Conservation (phyloP, 1,140 invertebrate species). For the Choristoneura fumiferana region DNA sequence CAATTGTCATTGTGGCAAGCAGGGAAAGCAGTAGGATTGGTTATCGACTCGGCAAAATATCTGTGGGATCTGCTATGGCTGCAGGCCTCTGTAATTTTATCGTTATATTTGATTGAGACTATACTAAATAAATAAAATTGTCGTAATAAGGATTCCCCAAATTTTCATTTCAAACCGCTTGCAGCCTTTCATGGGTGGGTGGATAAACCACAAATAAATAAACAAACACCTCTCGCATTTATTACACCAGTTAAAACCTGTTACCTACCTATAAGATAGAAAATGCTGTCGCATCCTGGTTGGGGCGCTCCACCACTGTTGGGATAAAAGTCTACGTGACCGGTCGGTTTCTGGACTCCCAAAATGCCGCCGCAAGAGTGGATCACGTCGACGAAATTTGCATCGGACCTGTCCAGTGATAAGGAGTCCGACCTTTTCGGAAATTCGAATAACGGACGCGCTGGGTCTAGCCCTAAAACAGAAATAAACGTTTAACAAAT, state of each 20-base stretch:
- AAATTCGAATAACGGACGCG: conserved; percentile 74
- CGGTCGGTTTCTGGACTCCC: conserved; percentile 61
- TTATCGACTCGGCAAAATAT: conserved; percentile 83
- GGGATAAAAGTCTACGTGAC: conserved; percentile 78
- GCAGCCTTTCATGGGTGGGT: too few species aligned
- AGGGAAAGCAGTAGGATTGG: conserved; percentile 76
- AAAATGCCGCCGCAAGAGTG: conserved; percentile 75
- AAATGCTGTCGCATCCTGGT: conserved; percentile 71
- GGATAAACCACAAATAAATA: too few species aligned
- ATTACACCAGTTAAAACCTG: too few species aligned
- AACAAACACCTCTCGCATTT: too few species aligned
- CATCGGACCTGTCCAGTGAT: conserved; percentile 76
- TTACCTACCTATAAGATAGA: conserved; percentile 76
- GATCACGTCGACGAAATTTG: conserved; percentile 78
- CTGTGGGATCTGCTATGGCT: conserved; percentile 83
- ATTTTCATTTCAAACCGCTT: too few species aligned
- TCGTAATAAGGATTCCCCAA: too few species aligned
- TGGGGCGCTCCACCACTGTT: conserved; percentile 65
- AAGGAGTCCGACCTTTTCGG: conserved; percentile 27
- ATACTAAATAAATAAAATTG: too few species aligned
- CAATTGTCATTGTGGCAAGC: conserved; percentile 79
- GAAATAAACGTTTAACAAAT: too few species aligned
- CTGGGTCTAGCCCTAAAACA: conserved; percentile 77
- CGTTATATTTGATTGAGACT: too few species aligned
- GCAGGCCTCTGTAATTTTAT: conserved; percentile 80